phyloP scores from a whole-genome alignment of 2,797 vertebrate species.

The Sebastiscus albofasciatus region DNA sequence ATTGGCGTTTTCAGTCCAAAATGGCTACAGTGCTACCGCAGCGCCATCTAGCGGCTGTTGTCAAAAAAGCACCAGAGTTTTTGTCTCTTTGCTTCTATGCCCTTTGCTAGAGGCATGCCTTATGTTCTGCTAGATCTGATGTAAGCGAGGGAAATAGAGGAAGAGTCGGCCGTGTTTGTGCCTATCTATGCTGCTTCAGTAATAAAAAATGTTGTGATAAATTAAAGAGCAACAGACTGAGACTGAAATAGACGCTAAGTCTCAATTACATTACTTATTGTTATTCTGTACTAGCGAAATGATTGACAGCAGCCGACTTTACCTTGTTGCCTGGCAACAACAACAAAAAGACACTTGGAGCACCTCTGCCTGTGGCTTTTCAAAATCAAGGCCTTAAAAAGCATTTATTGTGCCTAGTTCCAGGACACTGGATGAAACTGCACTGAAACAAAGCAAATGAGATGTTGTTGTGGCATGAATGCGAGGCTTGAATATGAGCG shows the following conservation, averaged over 20 bases:
- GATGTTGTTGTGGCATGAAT: background rate
- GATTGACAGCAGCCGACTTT: constrained; percentile 39
- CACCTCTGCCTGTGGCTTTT: constrained; percentile 34
- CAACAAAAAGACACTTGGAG: constrained; percentile 34
- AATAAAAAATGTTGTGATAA: background rate
- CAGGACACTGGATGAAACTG: constrained; percentile 4
- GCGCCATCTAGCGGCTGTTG: too few species aligned
- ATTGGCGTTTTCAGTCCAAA: too few species aligned
- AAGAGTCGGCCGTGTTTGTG: background rate
- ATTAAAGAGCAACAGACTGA: constrained; percentile 6
- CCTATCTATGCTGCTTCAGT: background rate
- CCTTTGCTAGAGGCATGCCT: background rate
- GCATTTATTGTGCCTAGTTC: constrained; percentile 12
- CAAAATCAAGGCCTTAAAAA: constrained; percentile 49
- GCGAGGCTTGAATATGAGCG: background rate
- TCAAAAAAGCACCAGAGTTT: too few species aligned
- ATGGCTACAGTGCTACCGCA: too few species aligned
- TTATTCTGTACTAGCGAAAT: constrained; percentile 20
- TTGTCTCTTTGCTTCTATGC: too few species aligned
- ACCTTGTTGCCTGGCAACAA: constrained; percentile 62
- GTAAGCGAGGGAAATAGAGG: background rate
- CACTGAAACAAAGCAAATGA: constrained; percentile 17
- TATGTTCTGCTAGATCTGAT: background rate
- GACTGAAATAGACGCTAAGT: constrained; percentile 33
- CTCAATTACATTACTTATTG: constrained; percentile 29